A percentile compares a stretch with the other conserved stretches of the same genome.
Evolutionary conservation across 1,140 invertebrate species (phyloP).

Genomic region (Nautilus pompilius): DNA sequence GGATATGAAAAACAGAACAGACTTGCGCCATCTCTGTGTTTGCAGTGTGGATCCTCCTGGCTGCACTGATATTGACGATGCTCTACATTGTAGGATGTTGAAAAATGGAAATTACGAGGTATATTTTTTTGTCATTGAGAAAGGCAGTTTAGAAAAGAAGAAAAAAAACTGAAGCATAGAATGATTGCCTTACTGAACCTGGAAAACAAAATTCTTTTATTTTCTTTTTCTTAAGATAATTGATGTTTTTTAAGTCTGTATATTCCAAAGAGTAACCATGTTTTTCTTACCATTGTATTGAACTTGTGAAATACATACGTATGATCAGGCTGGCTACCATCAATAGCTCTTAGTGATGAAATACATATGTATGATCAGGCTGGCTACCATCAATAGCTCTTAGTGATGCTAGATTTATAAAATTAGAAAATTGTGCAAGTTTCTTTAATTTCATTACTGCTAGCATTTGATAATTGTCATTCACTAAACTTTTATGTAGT

Average conservation of each 20-base stretch:
- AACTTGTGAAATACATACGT: background rate
- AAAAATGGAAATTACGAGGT: slow-evolving; percentile 76
- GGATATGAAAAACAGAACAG: slow-evolving; percentile 76
- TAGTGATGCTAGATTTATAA: background rate
- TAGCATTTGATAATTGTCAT: background rate
- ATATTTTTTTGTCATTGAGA: background rate
- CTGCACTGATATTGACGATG: slow-evolving; percentile 99
- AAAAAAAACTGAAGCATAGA: background rate
- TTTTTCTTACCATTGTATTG: background rate
- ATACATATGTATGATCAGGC: no score
- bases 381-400: no score
- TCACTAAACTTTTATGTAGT: background rate
- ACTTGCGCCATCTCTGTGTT: slow-evolving; percentile 80
- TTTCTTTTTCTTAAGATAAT: background rate
- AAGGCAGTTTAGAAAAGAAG: background rate
- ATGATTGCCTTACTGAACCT: background rate
- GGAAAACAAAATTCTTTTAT: background rate
- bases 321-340: no score
- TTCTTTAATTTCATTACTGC: background rate
- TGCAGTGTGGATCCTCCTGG: slow-evolving; percentile 98
- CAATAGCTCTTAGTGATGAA: no score
- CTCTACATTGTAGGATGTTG: slow-evolving; percentile 81
- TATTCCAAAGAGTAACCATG: background rate
- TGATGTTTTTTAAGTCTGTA: background rate
- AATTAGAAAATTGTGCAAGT: background rate